These are phyloP conservation scores for Cuculus canorus DNA, from an alignment of 2,797 vertebrate species.

Conservation along the genomic window DNA sequence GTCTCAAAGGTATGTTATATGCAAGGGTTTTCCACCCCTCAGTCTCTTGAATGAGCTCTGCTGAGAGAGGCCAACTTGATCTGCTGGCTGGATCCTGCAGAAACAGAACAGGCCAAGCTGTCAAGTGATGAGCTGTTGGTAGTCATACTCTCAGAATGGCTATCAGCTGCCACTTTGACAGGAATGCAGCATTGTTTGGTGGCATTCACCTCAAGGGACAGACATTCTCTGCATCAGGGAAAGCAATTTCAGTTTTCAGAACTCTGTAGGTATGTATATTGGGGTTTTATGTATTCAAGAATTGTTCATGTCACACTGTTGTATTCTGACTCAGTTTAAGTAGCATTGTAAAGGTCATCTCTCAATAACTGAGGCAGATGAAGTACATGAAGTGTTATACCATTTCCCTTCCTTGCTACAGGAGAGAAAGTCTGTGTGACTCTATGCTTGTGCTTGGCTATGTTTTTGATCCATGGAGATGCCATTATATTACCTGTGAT, in stretches of 20 bases:
- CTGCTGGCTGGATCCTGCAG: background rate
- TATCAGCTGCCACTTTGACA: constrained; percentile 13
- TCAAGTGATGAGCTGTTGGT: background rate
- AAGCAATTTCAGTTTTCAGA: background rate
- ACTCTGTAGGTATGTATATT: background rate
- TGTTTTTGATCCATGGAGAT: background rate
- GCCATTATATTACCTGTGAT: background rate
- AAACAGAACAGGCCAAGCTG: background rate
- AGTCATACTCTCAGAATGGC: background rate
- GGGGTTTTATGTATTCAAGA: background rate
- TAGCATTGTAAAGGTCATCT: background rate
- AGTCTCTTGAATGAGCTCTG: background rate
- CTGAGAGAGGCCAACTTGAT: background rate
- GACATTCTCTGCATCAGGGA: background rate
- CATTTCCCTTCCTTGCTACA: background rate
- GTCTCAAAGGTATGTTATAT: background rate
- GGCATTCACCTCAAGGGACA: background rate
- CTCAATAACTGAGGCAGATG: background rate
- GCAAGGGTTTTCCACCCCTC: background rate
- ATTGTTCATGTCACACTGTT: background rate
- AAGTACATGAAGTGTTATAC: background rate
- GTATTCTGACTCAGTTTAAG: constrained; percentile 1
- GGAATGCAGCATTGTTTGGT: background rate
- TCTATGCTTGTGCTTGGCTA: background rate
- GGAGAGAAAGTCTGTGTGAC: background rate